Percentiles rank a stretch among this genome's conserved stretches.
Conservation (phyloP, 2,113 vertebrate genomes). For the Alexandromys fortis region DNA sequence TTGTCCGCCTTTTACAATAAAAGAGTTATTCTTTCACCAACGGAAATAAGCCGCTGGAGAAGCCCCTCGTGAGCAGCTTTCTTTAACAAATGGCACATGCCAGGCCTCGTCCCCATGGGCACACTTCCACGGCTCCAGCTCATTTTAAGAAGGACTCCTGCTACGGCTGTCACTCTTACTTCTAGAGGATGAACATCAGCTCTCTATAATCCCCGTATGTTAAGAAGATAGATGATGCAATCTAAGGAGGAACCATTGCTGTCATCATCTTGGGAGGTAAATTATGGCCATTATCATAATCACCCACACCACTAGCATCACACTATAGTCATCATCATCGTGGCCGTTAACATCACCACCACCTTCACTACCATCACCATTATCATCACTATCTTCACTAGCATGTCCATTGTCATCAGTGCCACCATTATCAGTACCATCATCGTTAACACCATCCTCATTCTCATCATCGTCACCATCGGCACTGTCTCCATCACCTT, state of each 20-base stretch:
- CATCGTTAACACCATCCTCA: neutral
- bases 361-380: neutral
- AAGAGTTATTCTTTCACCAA: neutral
- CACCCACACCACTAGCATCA: neutral
- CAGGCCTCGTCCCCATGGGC: accelerated
- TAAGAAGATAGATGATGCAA: neutral
- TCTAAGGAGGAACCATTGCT: neutral
- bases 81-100: neutral
- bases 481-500: neutral
- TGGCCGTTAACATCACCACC: neutral
- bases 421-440: neutral
- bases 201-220: neutral
- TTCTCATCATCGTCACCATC: accelerated
- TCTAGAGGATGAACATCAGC: neutral
- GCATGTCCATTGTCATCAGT: neutral
- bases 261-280: too few species aligned
- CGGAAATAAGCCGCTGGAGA: neutral
- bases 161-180: accelerated
- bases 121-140: neutral
- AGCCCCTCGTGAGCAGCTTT: neutral
- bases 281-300: neutral
- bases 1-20: neutral
- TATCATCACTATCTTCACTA: neutral
- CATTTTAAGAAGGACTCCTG: too few species aligned
- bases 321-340: neutral